Evolutionary conservation across 1,140 invertebrate species (phyloP).

Genomic region (Drosophila parvula): DNA sequence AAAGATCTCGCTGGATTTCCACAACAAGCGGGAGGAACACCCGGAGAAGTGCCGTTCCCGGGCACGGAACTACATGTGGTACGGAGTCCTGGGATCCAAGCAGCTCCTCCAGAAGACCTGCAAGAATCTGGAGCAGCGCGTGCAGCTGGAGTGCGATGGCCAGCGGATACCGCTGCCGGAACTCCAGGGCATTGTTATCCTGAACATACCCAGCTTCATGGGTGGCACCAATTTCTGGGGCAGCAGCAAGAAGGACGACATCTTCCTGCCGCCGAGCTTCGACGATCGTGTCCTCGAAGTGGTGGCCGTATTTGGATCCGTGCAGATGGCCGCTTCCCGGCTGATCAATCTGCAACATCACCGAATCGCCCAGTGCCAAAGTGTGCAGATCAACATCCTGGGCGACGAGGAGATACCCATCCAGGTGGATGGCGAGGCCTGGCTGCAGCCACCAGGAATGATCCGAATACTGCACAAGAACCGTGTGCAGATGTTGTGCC

Average conservation of each 20-base stretch:
- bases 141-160: constrained; percentile 96
- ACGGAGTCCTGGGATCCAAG: constrained; percentile 97
- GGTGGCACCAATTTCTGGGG: constrained; percentile 99
- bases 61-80: constrained; percentile 99
- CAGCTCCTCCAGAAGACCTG: constrained; percentile 96
- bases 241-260: constrained; percentile 93
- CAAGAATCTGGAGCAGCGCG: constrained; percentile 97
- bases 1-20: constrained; percentile 98
- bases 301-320: constrained; percentile 97
- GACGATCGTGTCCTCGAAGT: constrained; percentile 97
- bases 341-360: constrained; percentile 98
- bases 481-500: constrained; percentile 96
- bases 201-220: constrained; percentile 99
- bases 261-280: constrained; percentile 94
- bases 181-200: constrained; percentile 97
- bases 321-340: constrained; percentile 98
- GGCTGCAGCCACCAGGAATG: constrained; percentile 98
- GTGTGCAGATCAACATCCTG: constrained; percentile 97
- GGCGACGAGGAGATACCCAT: constrained; percentile 94
- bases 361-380: constrained; percentile 97
- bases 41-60: constrained; percentile 98
- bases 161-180: constrained; percentile 95
- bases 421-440: constrained; percentile 98
- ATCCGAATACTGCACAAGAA: constrained; percentile 98
- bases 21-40: constrained; percentile 98